phyloP scores from a whole-genome alignment of 2,888 invertebrate genomes.

The Drosophila mimetica region DNA sequence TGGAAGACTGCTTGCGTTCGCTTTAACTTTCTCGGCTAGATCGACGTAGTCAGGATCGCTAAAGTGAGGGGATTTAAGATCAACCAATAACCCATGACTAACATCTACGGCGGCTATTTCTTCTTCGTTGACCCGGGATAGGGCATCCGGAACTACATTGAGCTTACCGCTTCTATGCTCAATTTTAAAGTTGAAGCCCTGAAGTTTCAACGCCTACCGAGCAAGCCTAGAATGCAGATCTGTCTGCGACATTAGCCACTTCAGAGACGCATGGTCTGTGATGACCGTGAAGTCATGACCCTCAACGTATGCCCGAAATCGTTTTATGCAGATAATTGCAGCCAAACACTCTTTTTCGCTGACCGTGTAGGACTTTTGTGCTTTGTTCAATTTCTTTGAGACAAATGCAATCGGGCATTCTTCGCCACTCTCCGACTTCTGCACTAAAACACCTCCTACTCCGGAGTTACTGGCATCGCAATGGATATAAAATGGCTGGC shows the following conservation, averaged over 20 bases:
- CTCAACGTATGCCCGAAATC: background rate
- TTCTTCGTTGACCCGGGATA: background rate
- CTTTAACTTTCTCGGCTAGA: background rate
- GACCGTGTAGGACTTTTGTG: background rate
- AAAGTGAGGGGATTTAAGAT: background rate
- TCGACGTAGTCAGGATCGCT: background rate
- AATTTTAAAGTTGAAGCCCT: background rate
- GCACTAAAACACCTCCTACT: background rate
- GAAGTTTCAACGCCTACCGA: background rate
- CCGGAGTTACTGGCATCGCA: background rate
- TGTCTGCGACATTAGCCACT: background rate
- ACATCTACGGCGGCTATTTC: background rate
- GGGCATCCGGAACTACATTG: background rate
- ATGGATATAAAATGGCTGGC: no score
- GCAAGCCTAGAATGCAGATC: background rate
- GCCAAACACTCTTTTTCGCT: conserved; percentile 1
- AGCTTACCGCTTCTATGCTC: background rate
- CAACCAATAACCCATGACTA: background rate
- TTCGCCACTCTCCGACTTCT: background rate
- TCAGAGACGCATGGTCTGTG: no score
- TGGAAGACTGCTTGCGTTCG: background rate
- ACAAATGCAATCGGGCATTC: background rate
- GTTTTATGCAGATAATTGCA: background rate
- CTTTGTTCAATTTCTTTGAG: background rate
- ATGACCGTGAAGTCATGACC: no score